phyloP scores from a whole-genome alignment of 1,140 invertebrate genomes.

The Rhagoletis zephyria region DNA sequence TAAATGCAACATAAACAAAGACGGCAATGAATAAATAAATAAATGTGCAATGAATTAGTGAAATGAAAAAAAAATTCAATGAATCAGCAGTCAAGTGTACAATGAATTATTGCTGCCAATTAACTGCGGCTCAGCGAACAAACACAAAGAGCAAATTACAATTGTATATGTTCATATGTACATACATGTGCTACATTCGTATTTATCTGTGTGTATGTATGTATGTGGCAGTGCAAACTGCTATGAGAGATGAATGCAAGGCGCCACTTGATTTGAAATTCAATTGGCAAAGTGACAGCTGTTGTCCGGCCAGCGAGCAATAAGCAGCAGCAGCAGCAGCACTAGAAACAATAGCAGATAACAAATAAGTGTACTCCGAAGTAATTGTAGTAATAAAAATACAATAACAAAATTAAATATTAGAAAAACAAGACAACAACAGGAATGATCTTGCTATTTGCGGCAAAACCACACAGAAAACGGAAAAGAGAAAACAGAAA shows the following conservation, averaged over 20 bases:
- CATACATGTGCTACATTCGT: neutral
- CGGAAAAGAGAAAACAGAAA: too few species aligned
- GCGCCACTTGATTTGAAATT: constrained; percentile 52
- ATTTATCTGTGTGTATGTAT: neutral
- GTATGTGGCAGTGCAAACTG: neutral
- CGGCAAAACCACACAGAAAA: neutral
- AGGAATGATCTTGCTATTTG: neutral
- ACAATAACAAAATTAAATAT: constrained; percentile 17
- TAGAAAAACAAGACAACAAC: neutral
- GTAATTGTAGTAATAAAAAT: neutral
- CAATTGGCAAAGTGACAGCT: constrained; percentile 49
- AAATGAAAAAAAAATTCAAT: constrained; percentile 3
- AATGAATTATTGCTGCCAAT: constrained; percentile 48
- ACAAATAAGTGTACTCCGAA: neutral
- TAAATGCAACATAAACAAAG: constrained; percentile 14
- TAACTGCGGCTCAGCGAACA: constrained; percentile 4
- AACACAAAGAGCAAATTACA: neutral
- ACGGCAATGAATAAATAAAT: constrained; percentile 46
- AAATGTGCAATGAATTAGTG: constrained; percentile 25
- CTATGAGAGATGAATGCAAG: neutral
- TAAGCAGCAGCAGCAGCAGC: constrained; percentile 1
- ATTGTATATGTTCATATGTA: neutral
- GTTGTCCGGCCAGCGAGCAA: neutral
- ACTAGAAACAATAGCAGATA: neutral
- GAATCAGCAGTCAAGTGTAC: constrained; percentile 41